Percentiles rank a stretch among this genome's conserved stretches.
These are phyloP conservation scores for Eilema caniola DNA, from an alignment of 2,888 invertebrate species.

Conservation along the genomic window DNA sequence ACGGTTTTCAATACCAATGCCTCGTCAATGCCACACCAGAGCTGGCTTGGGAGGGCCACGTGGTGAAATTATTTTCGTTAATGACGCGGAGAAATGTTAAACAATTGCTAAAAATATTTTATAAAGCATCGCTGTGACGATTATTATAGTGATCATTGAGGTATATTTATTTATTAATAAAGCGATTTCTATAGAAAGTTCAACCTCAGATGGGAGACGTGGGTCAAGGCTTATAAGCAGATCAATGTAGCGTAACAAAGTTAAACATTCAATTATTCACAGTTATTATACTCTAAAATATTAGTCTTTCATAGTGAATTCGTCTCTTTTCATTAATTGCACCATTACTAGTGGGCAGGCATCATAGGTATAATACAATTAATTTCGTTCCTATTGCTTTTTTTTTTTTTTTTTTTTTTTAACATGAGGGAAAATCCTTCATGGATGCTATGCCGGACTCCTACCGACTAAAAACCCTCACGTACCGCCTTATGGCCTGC, in stretches of 20 bases:
- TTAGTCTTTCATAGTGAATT: background rate
- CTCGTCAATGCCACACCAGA: conserved; percentile 40
- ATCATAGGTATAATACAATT: background rate
- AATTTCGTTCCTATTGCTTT: too few species aligned
- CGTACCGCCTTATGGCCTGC: too few species aligned
- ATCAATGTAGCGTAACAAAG: background rate
- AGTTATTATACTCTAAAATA: background rate
- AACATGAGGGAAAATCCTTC: too few species aligned
- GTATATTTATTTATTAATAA: too few species aligned
- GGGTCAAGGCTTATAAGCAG: background rate
- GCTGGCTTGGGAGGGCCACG: conserved; percentile 43
- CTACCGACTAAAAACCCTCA: too few species aligned
- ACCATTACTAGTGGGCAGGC: background rate
- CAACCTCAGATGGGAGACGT: background rate
- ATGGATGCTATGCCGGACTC: too few species aligned
- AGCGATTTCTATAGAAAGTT: background rate
- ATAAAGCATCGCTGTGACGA: background rate
- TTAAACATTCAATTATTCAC: background rate
- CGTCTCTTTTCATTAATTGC: too few species aligned
- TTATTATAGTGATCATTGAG: background rate
- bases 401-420: too few species aligned
- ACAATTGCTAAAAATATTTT: conserved; percentile 29
- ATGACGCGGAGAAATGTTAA: conserved; percentile 40
- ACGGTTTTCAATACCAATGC: conserved; percentile 52
- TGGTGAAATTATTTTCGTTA: conserved; percentile 56